Evolutionary conservation across 2,888 invertebrate species (phyloP).

Genomic region (Hemicrepidius hirtus): DNA sequence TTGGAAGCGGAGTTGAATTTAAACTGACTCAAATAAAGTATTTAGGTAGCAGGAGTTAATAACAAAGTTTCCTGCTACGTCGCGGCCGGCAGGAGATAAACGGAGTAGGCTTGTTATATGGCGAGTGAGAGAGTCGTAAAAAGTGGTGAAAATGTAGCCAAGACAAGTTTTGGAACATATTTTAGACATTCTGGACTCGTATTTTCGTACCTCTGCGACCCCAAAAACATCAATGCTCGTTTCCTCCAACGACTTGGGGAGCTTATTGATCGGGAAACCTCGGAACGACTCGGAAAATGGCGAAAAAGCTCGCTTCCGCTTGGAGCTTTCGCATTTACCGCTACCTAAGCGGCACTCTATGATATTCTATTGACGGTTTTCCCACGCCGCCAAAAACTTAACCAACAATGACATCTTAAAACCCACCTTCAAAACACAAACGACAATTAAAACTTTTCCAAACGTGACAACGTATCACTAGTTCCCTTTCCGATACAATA

Average conservation of each 20-base stretch:
- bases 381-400: background rate
- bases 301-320: conserved; percentile 44
- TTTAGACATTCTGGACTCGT: conserved; percentile 53
- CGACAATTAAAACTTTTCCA: conserved; percentile 7
- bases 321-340: conserved; percentile 34
- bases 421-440: conserved; percentile 4
- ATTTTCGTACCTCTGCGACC: conserved; percentile 49
- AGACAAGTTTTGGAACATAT: conserved; percentile 54
- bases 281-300: conserved; percentile 40
- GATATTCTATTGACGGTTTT: conserved; percentile 21
- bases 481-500: conserved; percentile 5
- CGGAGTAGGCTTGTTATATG: conserved; percentile 38
- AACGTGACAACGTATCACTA: conserved; percentile 9
- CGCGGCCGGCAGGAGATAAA: conserved; percentile 39
- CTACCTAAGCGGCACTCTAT: conserved; percentile 3
- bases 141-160: conserved; percentile 52
- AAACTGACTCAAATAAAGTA: conserved; percentile 52
- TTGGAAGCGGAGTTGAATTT: conserved; percentile 45
- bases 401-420: background rate
- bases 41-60: conserved; percentile 52
- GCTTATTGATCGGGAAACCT: conserved; percentile 54
- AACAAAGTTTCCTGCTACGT: conserved; percentile 48
- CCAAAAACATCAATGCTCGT: conserved; percentile 54
- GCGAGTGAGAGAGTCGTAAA: conserved; percentile 55
- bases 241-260: conserved; percentile 46